Evolutionary conservation across 2,888 invertebrate species (phyloP), one percentile per base, ranked within the genome.

Genomic region (Orthosia incerta): DNA sequence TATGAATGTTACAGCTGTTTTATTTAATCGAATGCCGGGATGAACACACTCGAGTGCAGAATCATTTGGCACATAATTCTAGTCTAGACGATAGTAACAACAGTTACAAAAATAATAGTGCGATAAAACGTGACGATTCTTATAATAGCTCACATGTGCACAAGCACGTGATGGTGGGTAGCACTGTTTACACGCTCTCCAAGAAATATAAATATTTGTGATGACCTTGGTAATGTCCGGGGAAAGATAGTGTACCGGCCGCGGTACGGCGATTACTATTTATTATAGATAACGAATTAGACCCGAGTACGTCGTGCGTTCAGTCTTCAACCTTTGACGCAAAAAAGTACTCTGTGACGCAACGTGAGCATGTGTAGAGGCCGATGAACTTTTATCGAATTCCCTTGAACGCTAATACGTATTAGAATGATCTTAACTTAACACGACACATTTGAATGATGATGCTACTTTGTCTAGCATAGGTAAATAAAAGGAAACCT

Each of bases 291-390:
- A 76, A 68, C 45, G 16, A 45, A 67, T 56, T 53, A 60, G 55
- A 59, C 56, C 45, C 16, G 56, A 65, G 45, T 45, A 48, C 63
- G 64, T 68, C 55, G 63, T 79, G 75, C 63, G 78, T 81, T 83
- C 85, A 86, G 84, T 85, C 86, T 87, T 89, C 88, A 89, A 94
- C 93, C 94, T 94, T 88, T 93, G 93, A 93, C 93, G 91, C 86
- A 78, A 84, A n/a, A n/a, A n/a, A n/a, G n/a, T n/a, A n/a, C n/a
- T n/a, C n/a, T n/a, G n/a, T 93, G 93, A 93, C 93, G 91, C 86
- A 78, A 84, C 87, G 83, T 76, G 83, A 86, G 88, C 94, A 91
- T 93, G 90, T 90, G 93, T 77, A 89, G 78, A 83, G 92, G 90
- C 85, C 87, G 87, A 86, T 81, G 92, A 89, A 88, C 94, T 87